Evolutionary conservation across 2,797 vertebrate species (phyloP).

Genomic region (Acanthopagrus latus): DNA sequence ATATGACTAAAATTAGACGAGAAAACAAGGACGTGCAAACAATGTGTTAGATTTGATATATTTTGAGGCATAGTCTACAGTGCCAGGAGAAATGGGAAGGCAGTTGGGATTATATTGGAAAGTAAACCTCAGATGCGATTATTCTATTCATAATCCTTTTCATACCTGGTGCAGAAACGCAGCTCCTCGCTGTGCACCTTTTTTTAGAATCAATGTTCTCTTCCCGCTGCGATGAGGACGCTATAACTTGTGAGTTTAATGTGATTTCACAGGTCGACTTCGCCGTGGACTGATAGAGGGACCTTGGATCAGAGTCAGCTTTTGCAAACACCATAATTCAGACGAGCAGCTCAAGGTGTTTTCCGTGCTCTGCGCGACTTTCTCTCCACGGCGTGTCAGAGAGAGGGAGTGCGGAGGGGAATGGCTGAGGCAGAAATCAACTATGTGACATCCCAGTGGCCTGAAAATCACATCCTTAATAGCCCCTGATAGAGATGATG

Average conservation of each 20-base stretch:
- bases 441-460: constrained; percentile 51
- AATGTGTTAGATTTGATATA: too few relatives aligned
- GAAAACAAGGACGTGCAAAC: neutral
- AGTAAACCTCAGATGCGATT: constrained; percentile 2
- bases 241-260: constrained; percentile 18
- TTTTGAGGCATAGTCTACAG: neutral
- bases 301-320: constrained; percentile 37
- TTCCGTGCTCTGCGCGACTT: constrained; percentile 14
- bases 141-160: neutral
- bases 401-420: constrained; percentile 16
- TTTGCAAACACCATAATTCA: constrained; percentile 52
- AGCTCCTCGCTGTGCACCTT: neutral
- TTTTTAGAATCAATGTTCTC: neutral
- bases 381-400: constrained; percentile 10
- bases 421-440: constrained; percentile 46
- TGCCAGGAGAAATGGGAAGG: neutral
- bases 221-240: neutral
- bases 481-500: constrained; percentile 49
- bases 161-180: neutral
- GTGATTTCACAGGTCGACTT: constrained; percentile 5
- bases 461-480: constrained; percentile 62
- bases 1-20: neutral
- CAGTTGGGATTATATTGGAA: neutral
- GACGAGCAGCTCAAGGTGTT: constrained; percentile 43
- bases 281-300: neutral